phyloP scores from a whole-genome alignment of 2,797 vertebrate genomes.

The Helostoma temminkii region DNA sequence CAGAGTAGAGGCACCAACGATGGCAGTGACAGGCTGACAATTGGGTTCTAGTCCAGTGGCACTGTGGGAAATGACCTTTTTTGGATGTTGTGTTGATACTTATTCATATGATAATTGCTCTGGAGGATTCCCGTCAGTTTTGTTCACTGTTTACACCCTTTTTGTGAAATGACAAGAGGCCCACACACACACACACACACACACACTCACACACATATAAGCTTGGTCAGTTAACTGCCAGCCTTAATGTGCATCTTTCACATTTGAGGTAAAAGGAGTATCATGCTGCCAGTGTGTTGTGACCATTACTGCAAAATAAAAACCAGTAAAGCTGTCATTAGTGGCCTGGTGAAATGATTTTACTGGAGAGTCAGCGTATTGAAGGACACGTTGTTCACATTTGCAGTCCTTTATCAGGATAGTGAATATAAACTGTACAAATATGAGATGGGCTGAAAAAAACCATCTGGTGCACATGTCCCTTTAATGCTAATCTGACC shows the following conservation, averaged over 20 bases:
- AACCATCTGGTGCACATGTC: neutral
- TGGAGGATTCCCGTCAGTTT: constrained; percentile 63
- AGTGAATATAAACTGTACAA: neutral
- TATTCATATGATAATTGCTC: constrained; percentile 80
- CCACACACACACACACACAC: constrained; percentile 32
- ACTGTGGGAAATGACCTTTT: constrained; percentile 79
- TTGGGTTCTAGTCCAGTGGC: constrained; percentile 45
- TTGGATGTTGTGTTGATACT: constrained; percentile 65
- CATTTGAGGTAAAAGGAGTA: constrained; percentile 49
- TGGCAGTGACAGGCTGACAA: constrained; percentile 63
- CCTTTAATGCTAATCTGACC: neutral
- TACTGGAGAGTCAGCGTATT: constrained; percentile 28
- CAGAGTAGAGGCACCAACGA: constrained; percentile 50
- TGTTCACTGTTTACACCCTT: constrained; percentile 56
- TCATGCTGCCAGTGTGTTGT: constrained; percentile 45
- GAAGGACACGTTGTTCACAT: constrained; percentile 34
- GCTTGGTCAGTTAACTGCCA: constrained; percentile 14
- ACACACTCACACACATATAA: constrained; percentile 16
- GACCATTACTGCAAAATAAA: constrained; percentile 57
- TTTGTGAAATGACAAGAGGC: constrained; percentile 37
- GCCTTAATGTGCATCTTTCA: constrained; percentile 46
- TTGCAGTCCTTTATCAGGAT: constrained; percentile 28
- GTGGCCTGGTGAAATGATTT: constrained; percentile 48
- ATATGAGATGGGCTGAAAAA: neutral
- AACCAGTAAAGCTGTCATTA: constrained; percentile 51